phyloP scores from a whole-genome alignment of 2,113 vertebrate genomes.

The Prinia subflava region DNA sequence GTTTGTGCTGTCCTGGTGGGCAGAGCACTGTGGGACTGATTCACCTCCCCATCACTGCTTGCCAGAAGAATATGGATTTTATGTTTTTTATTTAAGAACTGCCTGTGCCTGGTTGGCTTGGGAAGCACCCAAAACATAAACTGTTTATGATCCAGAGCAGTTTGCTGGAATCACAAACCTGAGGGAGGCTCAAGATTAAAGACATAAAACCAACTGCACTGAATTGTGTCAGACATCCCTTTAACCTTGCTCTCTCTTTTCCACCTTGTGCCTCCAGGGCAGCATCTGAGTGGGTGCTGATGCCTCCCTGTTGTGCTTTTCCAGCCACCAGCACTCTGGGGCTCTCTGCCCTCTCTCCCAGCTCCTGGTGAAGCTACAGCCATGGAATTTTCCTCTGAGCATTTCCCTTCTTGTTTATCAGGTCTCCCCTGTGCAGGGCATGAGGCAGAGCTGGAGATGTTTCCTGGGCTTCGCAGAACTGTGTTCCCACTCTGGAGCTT shows the following conservation, averaged over 20 bases:
- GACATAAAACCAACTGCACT: not conserved
- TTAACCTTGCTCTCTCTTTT: not conserved
- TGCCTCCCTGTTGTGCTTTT: not conserved
- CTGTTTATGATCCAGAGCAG: not conserved
- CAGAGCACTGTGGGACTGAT: not conserved
- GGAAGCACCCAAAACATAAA: not conserved
- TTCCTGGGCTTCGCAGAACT: not conserved
- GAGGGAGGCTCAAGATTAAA: not conserved
- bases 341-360: not conserved
- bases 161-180: not conserved
- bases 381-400: not conserved
- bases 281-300: not conserved
- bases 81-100: not conserved
- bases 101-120: not conserved
- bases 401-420: not conserved
- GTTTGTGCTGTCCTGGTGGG: not conserved
- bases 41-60: not conserved
- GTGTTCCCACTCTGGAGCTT: not conserved
- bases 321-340: not conserved
- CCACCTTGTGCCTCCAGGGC: not conserved
- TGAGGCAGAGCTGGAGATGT: not conserved
- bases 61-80: not conserved
- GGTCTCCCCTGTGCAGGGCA: not conserved
- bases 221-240: fast-evolving
- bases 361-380: not conserved